Conservation (phyloP, 2,113 vertebrate genomes). For the Aldabrachelys gigantea region DNA sequence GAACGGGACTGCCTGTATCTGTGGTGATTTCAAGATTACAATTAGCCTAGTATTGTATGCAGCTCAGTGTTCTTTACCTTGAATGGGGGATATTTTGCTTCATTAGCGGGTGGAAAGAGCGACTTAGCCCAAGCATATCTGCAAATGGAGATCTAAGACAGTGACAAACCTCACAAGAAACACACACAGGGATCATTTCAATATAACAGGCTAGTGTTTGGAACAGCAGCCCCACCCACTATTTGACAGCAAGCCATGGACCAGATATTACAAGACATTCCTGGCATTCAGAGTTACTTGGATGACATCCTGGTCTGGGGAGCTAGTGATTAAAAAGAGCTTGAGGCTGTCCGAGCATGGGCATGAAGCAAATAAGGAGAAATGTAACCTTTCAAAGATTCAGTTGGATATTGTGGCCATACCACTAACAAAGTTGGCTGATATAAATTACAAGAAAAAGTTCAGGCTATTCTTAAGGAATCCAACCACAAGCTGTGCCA, state of each 20-base stretch:
- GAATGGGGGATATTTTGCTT: background rate
- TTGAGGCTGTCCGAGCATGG: background rate
- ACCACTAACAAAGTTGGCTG: background rate
- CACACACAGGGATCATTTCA: background rate
- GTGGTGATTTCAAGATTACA: background rate
- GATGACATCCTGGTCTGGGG: background rate
- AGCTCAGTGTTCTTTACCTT: background rate
- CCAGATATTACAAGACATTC: background rate
- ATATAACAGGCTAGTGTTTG: background rate
- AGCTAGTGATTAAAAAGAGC: background rate
- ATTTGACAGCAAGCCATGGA: fast-evolving
- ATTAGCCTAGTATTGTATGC: background rate
- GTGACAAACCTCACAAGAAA: background rate
- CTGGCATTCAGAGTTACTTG: fast-evolving
- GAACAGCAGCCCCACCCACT: background rate
- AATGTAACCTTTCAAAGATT: background rate
- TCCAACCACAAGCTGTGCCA: background rate
- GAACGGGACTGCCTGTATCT: background rate
- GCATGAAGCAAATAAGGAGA: background rate
- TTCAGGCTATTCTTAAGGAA: background rate
- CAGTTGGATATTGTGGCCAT: background rate
- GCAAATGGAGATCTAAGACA: background rate
- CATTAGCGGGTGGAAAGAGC: background rate
- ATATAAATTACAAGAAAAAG: background rate
- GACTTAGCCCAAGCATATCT: background rate